A percentile compares a stretch with the other conserved stretches of the same genome.
Evolutionary conservation across 2,113 vertebrate genomes (phyloP).

Genomic region (Oncorhynchus clarkii): DNA sequence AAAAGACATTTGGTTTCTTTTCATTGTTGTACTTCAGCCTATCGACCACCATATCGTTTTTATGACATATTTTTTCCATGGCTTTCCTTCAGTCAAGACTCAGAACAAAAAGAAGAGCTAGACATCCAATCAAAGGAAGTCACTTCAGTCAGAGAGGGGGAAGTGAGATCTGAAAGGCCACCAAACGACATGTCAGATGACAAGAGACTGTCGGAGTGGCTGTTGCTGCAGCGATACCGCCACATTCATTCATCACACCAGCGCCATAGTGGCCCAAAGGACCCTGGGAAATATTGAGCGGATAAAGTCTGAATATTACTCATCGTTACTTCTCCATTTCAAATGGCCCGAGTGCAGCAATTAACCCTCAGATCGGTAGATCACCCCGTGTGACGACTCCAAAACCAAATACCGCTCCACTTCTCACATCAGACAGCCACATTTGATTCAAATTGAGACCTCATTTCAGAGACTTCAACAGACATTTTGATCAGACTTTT

Average conservation of each 20-base stretch:
- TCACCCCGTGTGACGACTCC: not conserved
- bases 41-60: not conserved
- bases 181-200: conserved; percentile 20
- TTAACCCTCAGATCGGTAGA: not conserved
- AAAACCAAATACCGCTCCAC: not conserved
- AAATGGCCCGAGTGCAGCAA: conserved; percentile 5
- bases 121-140: not conserved
- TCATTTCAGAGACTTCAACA: too few relatives aligned
- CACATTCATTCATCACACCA: conserved; percentile 28
- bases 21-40: not conserved
- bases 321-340: conserved; percentile 21
- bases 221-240: conserved; percentile 12
- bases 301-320: conserved; percentile 42
- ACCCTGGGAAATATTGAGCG: conserved; percentile 25
- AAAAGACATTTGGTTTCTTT: not conserved
- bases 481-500: too few relatives aligned
- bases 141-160: not conserved
- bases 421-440: too few relatives aligned
- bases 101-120: not conserved
- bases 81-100: not conserved
- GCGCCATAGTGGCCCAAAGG: conserved; percentile 1
- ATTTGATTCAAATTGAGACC: too few relatives aligned
- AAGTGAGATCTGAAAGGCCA: too few relatives aligned
- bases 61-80: not conserved
- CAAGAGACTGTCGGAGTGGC: conserved; percentile 24